Conservation (phyloP, 1,140 invertebrate species). For the Drosophila bocki region DNA sequence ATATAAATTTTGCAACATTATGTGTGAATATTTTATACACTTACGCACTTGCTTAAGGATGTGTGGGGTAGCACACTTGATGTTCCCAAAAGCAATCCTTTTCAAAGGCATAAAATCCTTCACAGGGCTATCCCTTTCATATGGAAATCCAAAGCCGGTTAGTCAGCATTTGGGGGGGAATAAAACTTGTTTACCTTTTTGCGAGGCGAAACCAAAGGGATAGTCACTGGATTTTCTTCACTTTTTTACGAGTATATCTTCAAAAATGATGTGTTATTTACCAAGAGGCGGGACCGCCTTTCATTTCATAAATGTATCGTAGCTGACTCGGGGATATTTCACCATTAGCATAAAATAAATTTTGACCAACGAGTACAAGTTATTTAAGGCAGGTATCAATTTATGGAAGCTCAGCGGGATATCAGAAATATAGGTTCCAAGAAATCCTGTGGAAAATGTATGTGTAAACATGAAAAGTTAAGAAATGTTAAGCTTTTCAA, state of each 20-base stretch:
- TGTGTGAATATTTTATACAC: conserved; percentile 51
- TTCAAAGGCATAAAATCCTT: conserved; percentile 48
- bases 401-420: conserved; percentile 5
- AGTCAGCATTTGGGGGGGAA: conserved; percentile 42
- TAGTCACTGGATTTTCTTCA: conserved; percentile 37
- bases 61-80: conserved; percentile 3
- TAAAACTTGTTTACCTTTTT: conserved; percentile 53
- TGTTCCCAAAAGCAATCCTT: conserved; percentile 21
- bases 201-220: conserved; percentile 10
- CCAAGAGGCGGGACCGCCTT: conserved; percentile 10
- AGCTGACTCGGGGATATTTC: conserved; percentile 39
- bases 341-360: conserved; percentile 47
- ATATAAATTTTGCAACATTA: conserved; percentile 47
- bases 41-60: conserved; percentile 32
- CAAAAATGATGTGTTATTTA: conserved; percentile 42
- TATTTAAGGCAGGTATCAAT: conserved; percentile 12
- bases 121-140: conserved; percentile 46
- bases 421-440: neutral
- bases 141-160: conserved; percentile 44
- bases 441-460: neutral
- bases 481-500: neutral
- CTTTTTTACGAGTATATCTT: conserved; percentile 20
- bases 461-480: conserved; percentile 3
- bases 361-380: conserved; percentile 11
- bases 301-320: conserved; percentile 33